A percentile compares a stretch with the other conserved stretches of the same genome.
These are phyloP conservation scores for Argyrosomus japonicus DNA, from an alignment of 2,113 vertebrate genomes.

Conservation along the genomic window DNA sequence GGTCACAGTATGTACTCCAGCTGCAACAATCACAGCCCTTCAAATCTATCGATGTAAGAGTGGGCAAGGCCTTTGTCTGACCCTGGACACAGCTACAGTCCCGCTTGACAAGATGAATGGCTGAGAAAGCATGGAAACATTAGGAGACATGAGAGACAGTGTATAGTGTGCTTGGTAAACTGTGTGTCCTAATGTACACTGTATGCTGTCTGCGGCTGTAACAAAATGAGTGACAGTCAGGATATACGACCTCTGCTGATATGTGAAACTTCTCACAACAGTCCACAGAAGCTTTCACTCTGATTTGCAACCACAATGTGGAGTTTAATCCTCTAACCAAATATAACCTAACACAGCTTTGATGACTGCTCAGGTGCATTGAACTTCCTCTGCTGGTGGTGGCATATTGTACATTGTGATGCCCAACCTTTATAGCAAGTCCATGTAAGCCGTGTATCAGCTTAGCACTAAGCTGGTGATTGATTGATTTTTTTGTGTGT, in stretches of 20 bases:
- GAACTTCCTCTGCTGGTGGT: neutral
- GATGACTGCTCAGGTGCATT: neutral
- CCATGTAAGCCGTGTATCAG: constrained; percentile 11
- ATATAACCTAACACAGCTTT: constrained; percentile 13
- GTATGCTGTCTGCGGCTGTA: neutral
- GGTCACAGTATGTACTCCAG: constrained; percentile 36
- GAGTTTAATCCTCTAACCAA: neutral
- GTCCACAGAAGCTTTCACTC: neutral
- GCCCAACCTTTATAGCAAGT: constrained; percentile 38
- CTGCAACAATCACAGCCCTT: constrained; percentile 46
- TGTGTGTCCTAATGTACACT: neutral
- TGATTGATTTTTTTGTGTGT: neutral
- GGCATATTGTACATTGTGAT: constrained; percentile 35
- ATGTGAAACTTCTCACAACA: neutral
- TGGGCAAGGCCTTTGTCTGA: constrained; percentile 35
- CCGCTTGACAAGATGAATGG: constrained; percentile 1
- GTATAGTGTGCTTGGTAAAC: neutral
- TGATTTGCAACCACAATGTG: neutral
- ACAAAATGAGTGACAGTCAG: neutral
- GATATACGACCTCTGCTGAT: neutral
- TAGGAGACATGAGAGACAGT: neutral
- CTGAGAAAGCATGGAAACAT: constrained; percentile 12
- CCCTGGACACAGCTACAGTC: constrained; percentile 15
- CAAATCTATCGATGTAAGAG: constrained; percentile 23
- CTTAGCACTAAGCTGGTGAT: neutral